These are phyloP conservation scores for Tiphia femorata DNA, from an alignment of 2,888 invertebrate species.

Conservation along the genomic window DNA sequence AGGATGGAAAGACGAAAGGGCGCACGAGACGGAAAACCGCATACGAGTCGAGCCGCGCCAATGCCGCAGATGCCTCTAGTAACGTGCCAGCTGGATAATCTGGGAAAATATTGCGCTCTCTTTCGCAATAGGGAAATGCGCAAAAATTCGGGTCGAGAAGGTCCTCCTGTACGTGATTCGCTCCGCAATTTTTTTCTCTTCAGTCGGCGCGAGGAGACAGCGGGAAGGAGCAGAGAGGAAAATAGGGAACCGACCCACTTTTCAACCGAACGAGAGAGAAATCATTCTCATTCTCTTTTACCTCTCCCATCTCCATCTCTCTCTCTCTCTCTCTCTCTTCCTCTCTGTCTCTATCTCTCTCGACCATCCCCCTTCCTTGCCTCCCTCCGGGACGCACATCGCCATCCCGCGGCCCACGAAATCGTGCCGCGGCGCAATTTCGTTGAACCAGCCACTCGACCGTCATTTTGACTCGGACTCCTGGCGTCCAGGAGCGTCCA, in stretches of 20 bases:
- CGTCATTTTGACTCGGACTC: background rate
- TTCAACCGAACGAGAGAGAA: slow-evolving; percentile 27
- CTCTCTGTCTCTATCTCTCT: background rate
- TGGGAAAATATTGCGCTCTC: slow-evolving; percentile 19
- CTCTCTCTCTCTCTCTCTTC: background rate
- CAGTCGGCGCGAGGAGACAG: slow-evolving; percentile 27
- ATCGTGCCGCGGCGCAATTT: slow-evolving; percentile 2
- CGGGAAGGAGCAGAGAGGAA: slow-evolving; percentile 29
- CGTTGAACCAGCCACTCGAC: background rate
- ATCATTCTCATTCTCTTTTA: background rate
- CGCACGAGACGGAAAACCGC: background rate
- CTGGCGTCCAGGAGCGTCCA: too few species aligned
- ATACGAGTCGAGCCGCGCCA: background rate
- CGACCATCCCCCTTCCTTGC: background rate
- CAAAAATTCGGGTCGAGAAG: slow-evolving; percentile 50
- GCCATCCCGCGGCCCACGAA: too few species aligned
- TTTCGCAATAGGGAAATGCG: slow-evolving; percentile 36
- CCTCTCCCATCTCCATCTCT: background rate
- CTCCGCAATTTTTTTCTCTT: slow-evolving; percentile 40
- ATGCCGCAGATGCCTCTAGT: slow-evolving; percentile 5
- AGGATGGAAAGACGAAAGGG: background rate
- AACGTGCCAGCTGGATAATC: slow-evolving; percentile 13
- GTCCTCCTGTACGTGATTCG: slow-evolving; percentile 41
- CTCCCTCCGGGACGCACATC: background rate
- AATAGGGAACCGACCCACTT: slow-evolving; percentile 44